Percentiles rank a stretch among this genome's conserved stretches.
Conservation (phyloP, 2,797 vertebrate genomes). For the Cyprinodon diabolis region DNA sequence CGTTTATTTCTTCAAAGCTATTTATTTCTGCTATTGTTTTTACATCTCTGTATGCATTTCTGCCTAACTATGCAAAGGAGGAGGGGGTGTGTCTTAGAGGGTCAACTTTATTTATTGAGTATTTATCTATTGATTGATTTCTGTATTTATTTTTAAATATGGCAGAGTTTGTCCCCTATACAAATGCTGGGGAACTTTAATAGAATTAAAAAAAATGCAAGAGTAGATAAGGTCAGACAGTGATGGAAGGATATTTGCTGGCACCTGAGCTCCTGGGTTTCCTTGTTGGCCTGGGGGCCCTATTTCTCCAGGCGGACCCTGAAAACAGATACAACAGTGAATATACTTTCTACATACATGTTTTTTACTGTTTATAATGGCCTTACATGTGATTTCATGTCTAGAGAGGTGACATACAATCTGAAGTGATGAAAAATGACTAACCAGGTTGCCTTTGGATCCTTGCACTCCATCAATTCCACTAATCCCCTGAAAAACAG, state of each 20-base stretch:
- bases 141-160: too few species aligned
- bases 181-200: background rate
- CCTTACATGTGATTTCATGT: background rate
- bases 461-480: conserved; percentile 88
- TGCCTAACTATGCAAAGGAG: too few species aligned
- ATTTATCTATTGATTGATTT: too few species aligned
- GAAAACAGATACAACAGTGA: conserved; percentile 10
- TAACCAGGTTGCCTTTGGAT: conserved; percentile 88
- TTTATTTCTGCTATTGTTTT: too few species aligned
- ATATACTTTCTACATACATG: conserved; percentile 17
- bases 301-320: conserved; percentile 88
- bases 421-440: conserved; percentile 32
- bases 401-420: background rate
- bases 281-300: conserved; percentile 92
- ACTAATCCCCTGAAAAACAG: conserved; percentile 78
- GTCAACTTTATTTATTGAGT: too few species aligned
- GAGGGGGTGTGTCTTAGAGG: too few species aligned
- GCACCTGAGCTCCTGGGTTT: conserved; percentile 87
- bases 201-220: background rate
- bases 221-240: background rate
- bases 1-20: too few species aligned
- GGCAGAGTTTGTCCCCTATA: too few species aligned
- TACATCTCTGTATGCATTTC: too few species aligned
- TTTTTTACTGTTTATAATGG: background rate
- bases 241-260: background rate